Base-by-base conservation (phyloP, 2,113 vertebrate species). In the Chloebia gouldiae region DNA sequence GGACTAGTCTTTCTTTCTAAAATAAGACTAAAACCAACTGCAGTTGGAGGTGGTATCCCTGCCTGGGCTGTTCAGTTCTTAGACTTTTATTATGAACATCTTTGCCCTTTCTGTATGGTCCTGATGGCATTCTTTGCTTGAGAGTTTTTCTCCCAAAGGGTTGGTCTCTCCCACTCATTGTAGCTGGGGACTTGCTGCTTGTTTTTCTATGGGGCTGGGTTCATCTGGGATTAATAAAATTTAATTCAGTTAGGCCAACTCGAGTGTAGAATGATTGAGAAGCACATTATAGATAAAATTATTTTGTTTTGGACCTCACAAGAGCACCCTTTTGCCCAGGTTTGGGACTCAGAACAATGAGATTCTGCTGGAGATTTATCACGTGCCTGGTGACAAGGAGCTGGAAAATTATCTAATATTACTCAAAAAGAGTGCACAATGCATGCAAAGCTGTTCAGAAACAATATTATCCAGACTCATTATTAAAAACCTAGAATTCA, bases 401-500 rank as follows among this genome's bases (percentile, higher is more conserved):
- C 76, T 83, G 69, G 53, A 95, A 91, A 93, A 93, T 92, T 94
- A 86, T 92, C 85, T 90, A 94, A 88, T 93, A 95, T 92, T 95
- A 90, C 90, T 90, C 71, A 86, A 77, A 95, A 95, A 82, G 37
- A 90, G 44, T 54, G 79, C 60, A 64, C 2, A 23, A 93, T 88
- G 78, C 59, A 86, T 59, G 57, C 88, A 94, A 94, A 93, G 80
- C 76, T 84, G 49, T 81, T 94, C 93, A 88, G 93, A 96, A 96
- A 95, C 88, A 95, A 70, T 90, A 92, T 93, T 88, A 81, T 13
- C 68, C 80, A 93, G 88, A 50, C 49, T 97, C 91, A 86, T 97
- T 96, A 96, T 95, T 96, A 96, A 97, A 97, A 95, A 37, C 88
- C 90, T 90, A 92, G 71, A 95, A 96, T 95, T 95, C 94, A 88